A percentile compares a stretch with the other conserved stretches of the same genome.
Evolutionary conservation across 2,113 vertebrate genomes (phyloP).

Genomic region (Alaudala cheleensis): DNA sequence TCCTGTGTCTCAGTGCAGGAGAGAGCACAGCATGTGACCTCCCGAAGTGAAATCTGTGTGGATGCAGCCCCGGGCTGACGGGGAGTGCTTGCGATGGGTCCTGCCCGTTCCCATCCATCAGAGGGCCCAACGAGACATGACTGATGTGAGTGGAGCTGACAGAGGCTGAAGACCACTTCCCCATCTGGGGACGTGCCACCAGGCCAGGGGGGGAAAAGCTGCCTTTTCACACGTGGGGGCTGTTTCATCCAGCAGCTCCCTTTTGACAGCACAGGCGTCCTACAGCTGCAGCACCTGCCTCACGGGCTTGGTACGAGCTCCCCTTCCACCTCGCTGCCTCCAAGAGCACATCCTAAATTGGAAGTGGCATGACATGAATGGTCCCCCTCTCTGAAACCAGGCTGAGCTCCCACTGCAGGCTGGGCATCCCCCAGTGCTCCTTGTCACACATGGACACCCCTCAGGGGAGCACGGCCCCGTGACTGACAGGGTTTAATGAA

Average conservation of each 20-base stretch:
- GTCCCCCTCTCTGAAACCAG: not conserved
- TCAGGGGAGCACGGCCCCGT: not conserved
- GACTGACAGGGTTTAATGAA: slow-evolving; percentile 29
- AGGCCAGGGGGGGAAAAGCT: not conserved
- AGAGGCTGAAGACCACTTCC: slow-evolving; percentile 30
- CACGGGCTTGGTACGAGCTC: not conserved
- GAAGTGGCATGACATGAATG: not conserved
- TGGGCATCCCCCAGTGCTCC: not conserved
- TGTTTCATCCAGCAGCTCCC: not conserved
- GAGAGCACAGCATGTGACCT: not conserved
- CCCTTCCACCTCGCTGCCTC: not conserved
- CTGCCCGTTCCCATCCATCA: slow-evolving; percentile 30
- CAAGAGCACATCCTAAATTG: not conserved
- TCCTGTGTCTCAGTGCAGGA: not conserved
- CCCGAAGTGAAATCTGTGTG: not conserved
- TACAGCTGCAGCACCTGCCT: not conserved
- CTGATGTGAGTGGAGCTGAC: slow-evolving; percentile 48
- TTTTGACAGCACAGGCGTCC: not conserved
- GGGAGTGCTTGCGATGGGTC: not conserved
- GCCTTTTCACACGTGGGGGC: not conserved
- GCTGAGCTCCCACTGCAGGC: not conserved
- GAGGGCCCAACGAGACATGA: slow-evolving; percentile 26
- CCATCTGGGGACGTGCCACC: slow-evolving; percentile 18
- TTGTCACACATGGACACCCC: accelerated
- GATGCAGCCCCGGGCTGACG: not conserved